Conservation (phyloP, 2,888 invertebrate genomes). For the Sinopyrophorus schimmeli region DNA sequence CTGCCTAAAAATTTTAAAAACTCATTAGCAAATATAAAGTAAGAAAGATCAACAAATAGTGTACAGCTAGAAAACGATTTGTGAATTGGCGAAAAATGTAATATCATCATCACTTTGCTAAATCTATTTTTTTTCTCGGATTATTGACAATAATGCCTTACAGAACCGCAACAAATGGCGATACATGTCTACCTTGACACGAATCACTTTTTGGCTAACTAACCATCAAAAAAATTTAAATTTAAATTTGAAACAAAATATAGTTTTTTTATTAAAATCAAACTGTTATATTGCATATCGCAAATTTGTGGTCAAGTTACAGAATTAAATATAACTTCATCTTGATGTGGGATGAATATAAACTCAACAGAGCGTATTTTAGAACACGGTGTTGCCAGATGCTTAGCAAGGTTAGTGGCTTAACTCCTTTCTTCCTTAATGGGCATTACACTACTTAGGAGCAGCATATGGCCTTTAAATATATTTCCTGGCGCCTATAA, state of each 20-base stretch:
- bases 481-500: conserved; percentile 55
- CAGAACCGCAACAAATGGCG: conserved; percentile 1
- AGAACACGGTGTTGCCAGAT: conserved; percentile 48
- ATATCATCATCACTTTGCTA: too few relatives aligned
- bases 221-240: too few relatives aligned
- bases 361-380: conserved; percentile 20
- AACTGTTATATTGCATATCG: too few relatives aligned
- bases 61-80: too few relatives aligned
- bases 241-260: too few relatives aligned
- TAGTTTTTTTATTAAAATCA: too few relatives aligned
- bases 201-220: neutral
- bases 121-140: too few relatives aligned
- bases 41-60: too few relatives aligned
- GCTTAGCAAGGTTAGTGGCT: conserved; percentile 59
- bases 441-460: conserved; percentile 58
- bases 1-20: too few relatives aligned
- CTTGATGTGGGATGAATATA: conserved; percentile 18
- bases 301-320: neutral
- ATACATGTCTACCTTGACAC: neutral
- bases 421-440: conserved; percentile 47
- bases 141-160: neutral
- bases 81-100: too few relatives aligned
- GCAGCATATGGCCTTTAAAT: conserved; percentile 38
- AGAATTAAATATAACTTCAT: conserved; percentile 5
- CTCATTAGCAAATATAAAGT: too few relatives aligned